Percentiles rank a stretch among this genome's conserved stretches.
These are phyloP conservation scores for Pseudomyrmex concolor DNA, from an alignment of 1,140 invertebrate genomes.

Conservation along the genomic window DNA sequence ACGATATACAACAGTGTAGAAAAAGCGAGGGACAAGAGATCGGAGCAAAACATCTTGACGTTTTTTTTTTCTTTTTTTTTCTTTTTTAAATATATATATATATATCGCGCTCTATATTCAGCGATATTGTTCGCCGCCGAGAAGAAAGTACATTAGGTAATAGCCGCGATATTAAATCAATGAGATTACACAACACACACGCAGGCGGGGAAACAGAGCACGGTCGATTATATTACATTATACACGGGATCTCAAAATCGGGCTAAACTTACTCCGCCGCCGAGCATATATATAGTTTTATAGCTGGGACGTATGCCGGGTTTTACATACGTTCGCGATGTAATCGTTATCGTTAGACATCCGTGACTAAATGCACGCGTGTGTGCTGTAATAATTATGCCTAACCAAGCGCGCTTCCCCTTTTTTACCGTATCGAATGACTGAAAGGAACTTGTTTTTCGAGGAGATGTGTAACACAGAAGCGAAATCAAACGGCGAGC, in stretches of 20 bases:
- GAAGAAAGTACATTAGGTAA: constrained; percentile 19
- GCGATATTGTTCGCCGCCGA: neutral
- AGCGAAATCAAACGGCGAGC: too few relatives aligned
- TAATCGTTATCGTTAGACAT: constrained; percentile 35
- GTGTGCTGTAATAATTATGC: constrained; percentile 19
- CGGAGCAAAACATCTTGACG: constrained; percentile 2
- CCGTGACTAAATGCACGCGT: constrained; percentile 22
- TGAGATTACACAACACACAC: constrained; percentile 2
- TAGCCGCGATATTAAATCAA: constrained; percentile 8
- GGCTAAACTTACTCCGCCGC: neutral
- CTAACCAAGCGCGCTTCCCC: constrained; percentile 44
- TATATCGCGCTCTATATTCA: too few relatives aligned
- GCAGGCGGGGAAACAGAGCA: neutral
- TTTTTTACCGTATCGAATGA: neutral
- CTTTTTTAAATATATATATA: too few relatives aligned
- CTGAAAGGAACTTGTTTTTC: neutral
- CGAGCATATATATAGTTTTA: neutral
- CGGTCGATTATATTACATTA: neutral
- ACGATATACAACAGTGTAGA: neutral
- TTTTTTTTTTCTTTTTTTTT: too few relatives aligned
- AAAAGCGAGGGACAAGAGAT: neutral
- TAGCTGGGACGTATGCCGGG: neutral
- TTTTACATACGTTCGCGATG: neutral
- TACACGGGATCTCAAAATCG: neutral
- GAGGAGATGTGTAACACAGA: neutral